Evolutionary conservation across 1,140 invertebrate species (phyloP).

Genomic region (Paramacrobiotus metropolitanus): DNA sequence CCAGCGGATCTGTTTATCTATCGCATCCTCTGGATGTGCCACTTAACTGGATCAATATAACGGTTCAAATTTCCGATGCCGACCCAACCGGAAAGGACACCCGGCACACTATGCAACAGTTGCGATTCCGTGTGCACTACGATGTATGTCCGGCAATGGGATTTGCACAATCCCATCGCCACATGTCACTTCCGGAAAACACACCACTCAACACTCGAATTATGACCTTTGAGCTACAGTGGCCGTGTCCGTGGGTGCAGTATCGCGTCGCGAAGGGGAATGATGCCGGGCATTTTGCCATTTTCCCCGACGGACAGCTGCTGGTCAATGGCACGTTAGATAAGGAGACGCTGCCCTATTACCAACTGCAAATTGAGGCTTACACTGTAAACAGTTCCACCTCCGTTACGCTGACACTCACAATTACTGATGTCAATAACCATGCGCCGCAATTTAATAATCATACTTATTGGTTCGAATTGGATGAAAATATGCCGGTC

Average conservation of each 20-base stretch:
- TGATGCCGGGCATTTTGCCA: conserved; percentile 18
- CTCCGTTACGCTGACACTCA: conserved; percentile 37
- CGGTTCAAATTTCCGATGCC: too few relatives aligned
- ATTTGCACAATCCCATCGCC: background rate
- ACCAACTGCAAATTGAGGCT: background rate
- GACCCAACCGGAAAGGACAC: background rate
- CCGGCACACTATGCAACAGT: background rate
- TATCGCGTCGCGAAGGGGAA: conserved; percentile 21
- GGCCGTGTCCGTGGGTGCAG: conserved; percentile 16
- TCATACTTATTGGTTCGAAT: conserved; percentile 58
- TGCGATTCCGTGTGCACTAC: too few relatives aligned
- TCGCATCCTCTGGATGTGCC: conserved; percentile 10
- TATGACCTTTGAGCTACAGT: conserved; percentile 16
- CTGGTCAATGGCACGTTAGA: conserved; percentile 19
- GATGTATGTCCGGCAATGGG: too few relatives aligned
- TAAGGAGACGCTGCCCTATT: conserved; percentile 15
- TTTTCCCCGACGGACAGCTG: conserved; percentile 20
- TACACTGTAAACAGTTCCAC: background rate
- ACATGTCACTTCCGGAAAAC: conserved; percentile 17
- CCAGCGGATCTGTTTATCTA: conserved; percentile 18
- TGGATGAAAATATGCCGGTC: conserved; percentile 67
- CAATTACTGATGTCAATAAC: conserved; percentile 60
- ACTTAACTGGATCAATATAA: too few relatives aligned
- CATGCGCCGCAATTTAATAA: conserved; percentile 55
- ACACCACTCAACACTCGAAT: conserved; percentile 18